A percentile compares a stretch with the other conserved stretches of the same genome.
These are phyloP conservation scores for Semnopithecus entellus DNA, from an alignment of 2,113 vertebrate species.

Conservation along the genomic window DNA sequence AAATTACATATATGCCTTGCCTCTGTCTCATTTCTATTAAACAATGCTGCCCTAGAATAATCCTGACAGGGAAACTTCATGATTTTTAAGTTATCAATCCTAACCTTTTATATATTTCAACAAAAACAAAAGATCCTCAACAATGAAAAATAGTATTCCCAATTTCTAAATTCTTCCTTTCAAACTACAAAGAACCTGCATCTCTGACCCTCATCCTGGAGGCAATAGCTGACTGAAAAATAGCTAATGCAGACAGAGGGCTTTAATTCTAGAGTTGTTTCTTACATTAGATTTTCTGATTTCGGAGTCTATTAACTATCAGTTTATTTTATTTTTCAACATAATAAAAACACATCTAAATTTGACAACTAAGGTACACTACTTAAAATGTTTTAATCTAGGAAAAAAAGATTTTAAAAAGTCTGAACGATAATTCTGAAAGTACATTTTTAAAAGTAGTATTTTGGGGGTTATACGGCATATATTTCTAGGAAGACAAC, in stretches of 20 bases:
- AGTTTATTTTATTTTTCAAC: neutral
- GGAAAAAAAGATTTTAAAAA: neutral
- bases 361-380: neutral
- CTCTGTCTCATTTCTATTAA: neutral
- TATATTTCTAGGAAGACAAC: neutral
- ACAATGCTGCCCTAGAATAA: neutral
- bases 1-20: neutral
- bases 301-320: constrained; percentile 1
- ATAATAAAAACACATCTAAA: constrained; percentile 14
- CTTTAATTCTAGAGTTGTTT: neutral
- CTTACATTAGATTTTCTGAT: neutral
- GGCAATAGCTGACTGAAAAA: neutral
- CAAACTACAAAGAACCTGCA: neutral
- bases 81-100: neutral
- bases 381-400: neutral
- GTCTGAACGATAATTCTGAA: neutral
- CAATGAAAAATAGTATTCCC: neutral
- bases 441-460: neutral
- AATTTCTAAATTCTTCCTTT: neutral
- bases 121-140: neutral
- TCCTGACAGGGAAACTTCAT: neutral
- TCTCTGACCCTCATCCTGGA: neutral
- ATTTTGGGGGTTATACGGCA: neutral
- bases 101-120: neutral
- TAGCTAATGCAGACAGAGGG: neutral